These are phyloP conservation scores for Suillia variegata DNA, from an alignment of 2,888 invertebrate genomes.

Conservation along the genomic window DNA sequence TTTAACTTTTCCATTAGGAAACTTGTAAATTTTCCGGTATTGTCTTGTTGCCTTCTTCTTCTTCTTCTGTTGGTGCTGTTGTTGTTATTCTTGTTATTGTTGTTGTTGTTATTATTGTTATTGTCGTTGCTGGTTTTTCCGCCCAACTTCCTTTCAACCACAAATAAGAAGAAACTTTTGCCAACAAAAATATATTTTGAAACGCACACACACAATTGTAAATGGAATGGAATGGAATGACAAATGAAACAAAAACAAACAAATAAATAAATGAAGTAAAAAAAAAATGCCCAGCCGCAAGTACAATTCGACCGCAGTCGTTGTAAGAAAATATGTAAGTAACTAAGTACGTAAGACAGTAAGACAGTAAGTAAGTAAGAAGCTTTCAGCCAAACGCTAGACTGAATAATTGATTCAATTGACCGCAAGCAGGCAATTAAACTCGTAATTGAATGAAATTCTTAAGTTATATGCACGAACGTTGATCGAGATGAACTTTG, in stretches of 20 bases:
- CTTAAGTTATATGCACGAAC: neutral
- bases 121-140: neutral
- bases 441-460: conserved; percentile 25
- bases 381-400: neutral
- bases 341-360: no score
- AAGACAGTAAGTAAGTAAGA: no score
- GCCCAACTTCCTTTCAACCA: conserved; percentile 6
- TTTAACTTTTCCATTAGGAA: conserved; percentile 26
- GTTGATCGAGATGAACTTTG: no score
- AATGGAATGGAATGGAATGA: no score
- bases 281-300: neutral
- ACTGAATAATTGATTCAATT: conserved; percentile 28
- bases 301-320: no score
- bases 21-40: conserved; percentile 20
- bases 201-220: no score
- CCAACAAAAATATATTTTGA: neutral
- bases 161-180: conserved; percentile 7
- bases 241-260: no score
- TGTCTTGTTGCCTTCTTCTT: neutral
- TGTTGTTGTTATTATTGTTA: neutral
- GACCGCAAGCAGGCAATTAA: conserved; percentile 30
- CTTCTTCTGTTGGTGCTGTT: neutral
- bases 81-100: neutral
- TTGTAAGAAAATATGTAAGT: no score
- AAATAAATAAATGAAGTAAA: no score